Conservation (phyloP, 2,113 vertebrate genomes). For the Cephalopholis sonnerati region DNA sequence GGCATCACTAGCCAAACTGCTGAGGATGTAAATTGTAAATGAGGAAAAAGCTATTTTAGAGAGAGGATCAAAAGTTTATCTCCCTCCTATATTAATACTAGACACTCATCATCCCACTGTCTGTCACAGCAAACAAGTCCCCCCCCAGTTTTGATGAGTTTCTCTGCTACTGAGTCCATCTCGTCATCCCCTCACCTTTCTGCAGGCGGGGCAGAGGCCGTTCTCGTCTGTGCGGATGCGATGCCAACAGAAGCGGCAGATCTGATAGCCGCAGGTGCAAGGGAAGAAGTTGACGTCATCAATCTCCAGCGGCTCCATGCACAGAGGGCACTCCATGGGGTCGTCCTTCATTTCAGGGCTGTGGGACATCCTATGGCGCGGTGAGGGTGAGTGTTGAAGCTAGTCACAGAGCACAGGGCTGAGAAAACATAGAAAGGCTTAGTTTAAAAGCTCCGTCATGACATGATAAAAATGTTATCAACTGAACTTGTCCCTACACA, state of each 20-base stretch:
- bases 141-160: background rate
- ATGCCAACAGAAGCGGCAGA: constrained; percentile 99
- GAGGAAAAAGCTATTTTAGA: background rate
- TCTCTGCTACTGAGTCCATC: background rate
- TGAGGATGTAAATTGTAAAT: background rate
- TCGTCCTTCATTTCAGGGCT: constrained; percentile 98
- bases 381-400: constrained; percentile 57
- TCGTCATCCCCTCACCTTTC: constrained; percentile 88
- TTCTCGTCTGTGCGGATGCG: constrained; percentile 99
- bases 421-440: constrained; percentile 20
- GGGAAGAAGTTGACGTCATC: constrained; percentile 99
- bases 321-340: constrained; percentile 98
- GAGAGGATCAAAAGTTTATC: background rate
- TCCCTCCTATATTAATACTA: background rate
- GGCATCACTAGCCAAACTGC: background rate
- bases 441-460: constrained; percentile 4
- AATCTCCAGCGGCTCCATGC: constrained; percentile 99
- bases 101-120: background rate
- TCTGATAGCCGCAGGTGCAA: constrained; percentile 99
- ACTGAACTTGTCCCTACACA: background rate
- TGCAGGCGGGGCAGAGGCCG: constrained; percentile 98
- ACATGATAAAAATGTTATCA: constrained; percentile 10
- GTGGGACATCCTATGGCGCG: constrained; percentile 93
- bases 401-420: constrained; percentile 73
- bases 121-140: background rate